Evolutionary conservation across 2,797 vertebrate genomes (phyloP), one percentile per base, ranked within the genome.

Genomic region (Silurus lanzhouensis): DNA sequence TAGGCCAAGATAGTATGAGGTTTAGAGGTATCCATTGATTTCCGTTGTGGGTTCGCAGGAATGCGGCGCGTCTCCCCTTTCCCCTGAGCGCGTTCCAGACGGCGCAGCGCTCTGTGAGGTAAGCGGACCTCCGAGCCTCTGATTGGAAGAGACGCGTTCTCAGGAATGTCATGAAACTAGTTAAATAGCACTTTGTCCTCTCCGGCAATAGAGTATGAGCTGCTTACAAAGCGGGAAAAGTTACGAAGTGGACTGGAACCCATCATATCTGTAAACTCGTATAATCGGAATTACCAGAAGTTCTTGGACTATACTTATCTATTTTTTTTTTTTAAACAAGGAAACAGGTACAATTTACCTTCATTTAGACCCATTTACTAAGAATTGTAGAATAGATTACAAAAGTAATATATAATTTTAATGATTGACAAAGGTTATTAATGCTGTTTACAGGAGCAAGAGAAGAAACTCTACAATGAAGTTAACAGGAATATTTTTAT

Each of bases 141-240:
- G 95, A 98, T 98, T 99, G 97, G 97, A 91, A 90, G 94, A 92
- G 87, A 83, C 84, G 86, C 85, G 88, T 88, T 92, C 94, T 94
- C 92, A 96, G 96, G 96, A 97, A 97, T 96, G 96, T 89, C 94
- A 92, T 92, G 94, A 94, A 95, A 95, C 93, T 94, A 96, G 96
- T 98, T 98, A 99, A 98, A 97, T 93, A 93, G 93, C 92, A 92
- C 94, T 95, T 95, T 95, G 94, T 91, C 90, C 89, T 90, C 88
- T 83, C 57, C 25, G 85, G 88, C 91, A 92, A 93, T 88, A 90
- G 90, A 85, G 46, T 84, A 91, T 91, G 91, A 93, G 93, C 90
- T 71, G 87, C 87, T 44, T 90, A 66, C 89, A 31, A 84, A 90
- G 85, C 89, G 84, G 88, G 90, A 85, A 88, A 84, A 86, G 85